phyloP scores from a whole-genome alignment of 2,797 vertebrate genomes.

The Discoglossus pictus region DNA sequence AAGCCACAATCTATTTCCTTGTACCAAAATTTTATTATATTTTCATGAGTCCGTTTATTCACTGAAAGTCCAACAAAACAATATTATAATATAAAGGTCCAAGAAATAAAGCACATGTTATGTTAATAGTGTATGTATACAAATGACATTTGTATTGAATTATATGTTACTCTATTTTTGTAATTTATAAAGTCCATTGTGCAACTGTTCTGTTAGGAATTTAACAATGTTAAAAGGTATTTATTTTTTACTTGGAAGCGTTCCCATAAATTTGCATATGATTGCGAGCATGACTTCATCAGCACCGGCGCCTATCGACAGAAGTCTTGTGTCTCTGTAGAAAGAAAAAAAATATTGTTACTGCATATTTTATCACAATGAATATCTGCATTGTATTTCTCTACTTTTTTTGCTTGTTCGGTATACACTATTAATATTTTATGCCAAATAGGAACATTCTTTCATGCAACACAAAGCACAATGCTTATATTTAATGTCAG shows the following conservation, averaged over 20 bases:
- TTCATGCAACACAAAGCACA: too few species aligned
- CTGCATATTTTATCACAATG: too few species aligned
- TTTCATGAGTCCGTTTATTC: not conserved
- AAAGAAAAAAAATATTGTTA: slow-evolving; percentile 21
- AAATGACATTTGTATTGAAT: slow-evolving; percentile 5
- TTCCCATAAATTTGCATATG: slow-evolving; percentile 86
- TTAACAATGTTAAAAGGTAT: rapidly evolving
- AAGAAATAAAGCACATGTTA: not conserved
- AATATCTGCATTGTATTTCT: too few species aligned
- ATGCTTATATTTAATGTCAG: too few species aligned
- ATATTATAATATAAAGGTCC: not conserved
- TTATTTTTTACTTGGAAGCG: slow-evolving; percentile 65
- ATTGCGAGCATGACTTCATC: slow-evolving; percentile 85
- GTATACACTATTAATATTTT: too few species aligned
- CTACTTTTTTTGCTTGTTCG: too few species aligned
- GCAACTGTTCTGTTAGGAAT: slow-evolving; percentile 2
- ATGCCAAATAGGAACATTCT: too few species aligned
- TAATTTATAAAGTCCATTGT: not conserved
- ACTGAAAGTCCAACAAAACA: not conserved
- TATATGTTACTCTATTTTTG: not conserved
- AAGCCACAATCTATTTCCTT: too few species aligned
- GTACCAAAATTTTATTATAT: too few species aligned
- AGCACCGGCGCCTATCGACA: slow-evolving; percentile 82
- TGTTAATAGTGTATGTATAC: not conserved
- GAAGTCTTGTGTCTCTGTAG: slow-evolving; percentile 76